Evolutionary conservation across 2,113 vertebrate genomes (phyloP).

Genomic region (Myrmophylax atrothorax): DNA sequence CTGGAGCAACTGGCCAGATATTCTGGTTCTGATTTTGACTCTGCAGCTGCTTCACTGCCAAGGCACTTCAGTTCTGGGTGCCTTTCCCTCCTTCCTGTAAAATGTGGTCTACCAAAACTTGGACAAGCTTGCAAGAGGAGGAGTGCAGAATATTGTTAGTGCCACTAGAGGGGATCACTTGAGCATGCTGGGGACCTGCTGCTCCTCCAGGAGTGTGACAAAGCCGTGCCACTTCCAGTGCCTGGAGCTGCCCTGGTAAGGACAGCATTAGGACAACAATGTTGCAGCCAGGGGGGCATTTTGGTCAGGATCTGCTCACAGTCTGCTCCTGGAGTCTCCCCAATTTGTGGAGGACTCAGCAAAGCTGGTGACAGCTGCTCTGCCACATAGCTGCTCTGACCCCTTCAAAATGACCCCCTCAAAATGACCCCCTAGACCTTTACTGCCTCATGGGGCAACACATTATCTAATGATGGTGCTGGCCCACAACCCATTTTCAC

Average conservation of each 20-base stretch:
- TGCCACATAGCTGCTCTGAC: neutral
- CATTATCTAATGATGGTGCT: neutral
- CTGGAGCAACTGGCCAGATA: neutral
- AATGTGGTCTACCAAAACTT: neutral
- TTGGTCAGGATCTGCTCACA: neutral
- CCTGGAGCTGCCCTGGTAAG: neutral
- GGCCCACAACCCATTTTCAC: neutral
- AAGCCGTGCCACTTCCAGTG: neutral
- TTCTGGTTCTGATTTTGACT: neutral
- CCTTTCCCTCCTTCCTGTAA: neutral
- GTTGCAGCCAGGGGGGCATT: neutral
- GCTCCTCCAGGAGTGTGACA: neutral
- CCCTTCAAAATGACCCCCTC: neutral
- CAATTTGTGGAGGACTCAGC: neutral
- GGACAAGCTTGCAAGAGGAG: neutral
- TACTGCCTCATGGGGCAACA: neutral
- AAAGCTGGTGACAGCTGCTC: neutral
- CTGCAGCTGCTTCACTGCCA: neutral
- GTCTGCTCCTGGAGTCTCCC: neutral
- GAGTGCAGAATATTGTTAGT: neutral
- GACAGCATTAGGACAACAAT: neutral
- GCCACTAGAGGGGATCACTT: neutral
- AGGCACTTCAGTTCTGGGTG: neutral
- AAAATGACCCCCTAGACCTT: neutral
- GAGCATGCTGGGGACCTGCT: neutral